Percentiles rank a stretch among this genome's conserved stretches.
Evolutionary conservation across 2,113 vertebrate species (phyloP).

Genomic region (Prunella himalayana): DNA sequence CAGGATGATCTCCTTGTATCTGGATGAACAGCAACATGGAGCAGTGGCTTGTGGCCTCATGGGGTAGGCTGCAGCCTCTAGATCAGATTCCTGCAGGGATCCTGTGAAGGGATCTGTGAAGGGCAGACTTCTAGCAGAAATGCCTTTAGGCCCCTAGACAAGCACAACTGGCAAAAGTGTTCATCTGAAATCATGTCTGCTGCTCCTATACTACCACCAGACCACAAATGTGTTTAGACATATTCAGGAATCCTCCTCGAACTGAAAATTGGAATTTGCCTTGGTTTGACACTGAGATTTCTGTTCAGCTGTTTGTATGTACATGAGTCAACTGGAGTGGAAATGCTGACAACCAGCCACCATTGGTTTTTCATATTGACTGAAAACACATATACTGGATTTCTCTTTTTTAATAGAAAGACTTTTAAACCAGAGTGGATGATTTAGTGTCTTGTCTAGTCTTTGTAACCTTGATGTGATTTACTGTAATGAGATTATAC

Average conservation of each 20-base stretch:
- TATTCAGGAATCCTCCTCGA: not conserved
- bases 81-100: not conserved
- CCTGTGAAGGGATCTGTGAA: too few species aligned
- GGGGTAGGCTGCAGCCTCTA: not conserved
- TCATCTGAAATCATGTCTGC: not conserved
- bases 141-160: not conserved
- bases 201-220: not conserved
- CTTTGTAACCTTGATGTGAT: not conserved
- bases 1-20: not conserved
- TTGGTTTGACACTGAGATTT: not conserved
- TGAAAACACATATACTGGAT: not conserved
- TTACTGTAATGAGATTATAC: not conserved
- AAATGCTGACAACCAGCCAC: not conserved
- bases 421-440: not conserved
- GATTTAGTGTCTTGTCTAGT: not conserved
- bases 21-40: accelerated
- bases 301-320: not conserved
- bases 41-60: accelerated
- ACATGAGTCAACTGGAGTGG: not conserved
- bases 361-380: not conserved
- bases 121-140: not conserved
- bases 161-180: not conserved
- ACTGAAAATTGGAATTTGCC: not conserved
- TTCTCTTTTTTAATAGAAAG: not conserved
- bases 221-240: not conserved